These are phyloP conservation scores for Falco peregrinus DNA, from an alignment of 2,797 vertebrate species.

Conservation along the genomic window DNA sequence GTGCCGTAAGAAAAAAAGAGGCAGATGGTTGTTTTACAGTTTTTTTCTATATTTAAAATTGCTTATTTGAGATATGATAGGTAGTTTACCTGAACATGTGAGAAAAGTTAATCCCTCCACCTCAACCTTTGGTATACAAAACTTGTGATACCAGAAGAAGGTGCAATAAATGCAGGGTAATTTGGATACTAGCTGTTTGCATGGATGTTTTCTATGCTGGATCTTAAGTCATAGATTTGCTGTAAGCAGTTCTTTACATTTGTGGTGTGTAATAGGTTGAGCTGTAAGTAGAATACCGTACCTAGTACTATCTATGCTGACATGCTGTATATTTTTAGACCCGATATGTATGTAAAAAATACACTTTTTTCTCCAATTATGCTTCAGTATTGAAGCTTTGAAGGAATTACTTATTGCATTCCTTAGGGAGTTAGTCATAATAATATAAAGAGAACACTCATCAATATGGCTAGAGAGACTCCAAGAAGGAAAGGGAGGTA, in stretches of 20 bases:
- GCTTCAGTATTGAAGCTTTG: not conserved
- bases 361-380: not conserved
- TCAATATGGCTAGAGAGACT: not conserved
- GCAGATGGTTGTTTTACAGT: not conserved
- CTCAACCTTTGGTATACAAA: constrained; percentile 28
- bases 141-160: constrained; percentile 32
- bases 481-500: not conserved
- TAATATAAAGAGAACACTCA: not conserved
- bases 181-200: constrained; percentile 29
- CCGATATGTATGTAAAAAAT: not conserved
- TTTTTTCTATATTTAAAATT: not conserved
- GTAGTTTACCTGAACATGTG: constrained; percentile 5
- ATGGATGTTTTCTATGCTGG: constrained; percentile 39
- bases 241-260: constrained; percentile 52
- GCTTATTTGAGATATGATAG: not conserved
- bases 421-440: not conserved
- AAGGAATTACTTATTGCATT: not conserved
- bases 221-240: constrained; percentile 65
- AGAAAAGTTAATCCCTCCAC: constrained; percentile 17
- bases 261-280: constrained; percentile 8
- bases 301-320: constrained; percentile 5
- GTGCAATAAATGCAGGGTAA: constrained; percentile 43
- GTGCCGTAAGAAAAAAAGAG: not conserved
- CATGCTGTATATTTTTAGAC: constrained; percentile 18
- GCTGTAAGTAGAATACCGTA: not conserved